phyloP scores from a whole-genome alignment of 2,797 vertebrate species.

The Sebastes vulpes region DNA sequence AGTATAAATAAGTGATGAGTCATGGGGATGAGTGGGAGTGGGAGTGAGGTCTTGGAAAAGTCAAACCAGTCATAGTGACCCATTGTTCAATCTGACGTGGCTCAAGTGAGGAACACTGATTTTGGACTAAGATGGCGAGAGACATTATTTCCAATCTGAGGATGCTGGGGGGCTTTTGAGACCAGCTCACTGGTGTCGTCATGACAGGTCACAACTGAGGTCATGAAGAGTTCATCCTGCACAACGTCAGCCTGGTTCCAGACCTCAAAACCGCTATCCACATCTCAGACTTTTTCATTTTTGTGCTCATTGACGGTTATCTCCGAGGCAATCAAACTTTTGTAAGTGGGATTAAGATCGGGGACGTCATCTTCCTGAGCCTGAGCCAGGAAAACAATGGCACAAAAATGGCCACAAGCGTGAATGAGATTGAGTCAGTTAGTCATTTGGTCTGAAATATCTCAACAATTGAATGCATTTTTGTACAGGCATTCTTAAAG shows the following conservation, averaged over 20 bases:
- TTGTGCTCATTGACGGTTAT: not conserved
- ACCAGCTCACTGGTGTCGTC: not conserved
- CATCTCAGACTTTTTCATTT: not conserved
- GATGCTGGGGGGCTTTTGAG: not conserved
- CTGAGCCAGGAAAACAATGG: not conserved
- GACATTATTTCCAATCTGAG: not conserved
- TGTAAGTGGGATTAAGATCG: not conserved
- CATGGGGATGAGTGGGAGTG: slow-evolving; percentile 28
- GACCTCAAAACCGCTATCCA: not conserved
- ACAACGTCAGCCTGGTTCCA: not conserved
- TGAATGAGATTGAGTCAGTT: not conserved
- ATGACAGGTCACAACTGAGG: not conserved
- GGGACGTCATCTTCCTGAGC: not conserved
- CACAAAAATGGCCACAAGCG: not conserved
- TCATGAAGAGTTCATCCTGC: not conserved
- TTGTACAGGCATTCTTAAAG: not conserved
- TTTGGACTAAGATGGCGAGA: not conserved
- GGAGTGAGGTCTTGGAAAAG: slow-evolving; percentile 22
- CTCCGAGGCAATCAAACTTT: not conserved
- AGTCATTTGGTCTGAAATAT: not conserved
- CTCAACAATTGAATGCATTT: not conserved
- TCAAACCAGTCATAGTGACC: slow-evolving; percentile 15
- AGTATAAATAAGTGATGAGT: slow-evolving; percentile 28
- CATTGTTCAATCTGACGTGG: slow-evolving; percentile 2
- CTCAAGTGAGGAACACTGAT: not conserved